Conservation (phyloP, 2,113 vertebrate genomes). For the Ptyas mucosa region DNA sequence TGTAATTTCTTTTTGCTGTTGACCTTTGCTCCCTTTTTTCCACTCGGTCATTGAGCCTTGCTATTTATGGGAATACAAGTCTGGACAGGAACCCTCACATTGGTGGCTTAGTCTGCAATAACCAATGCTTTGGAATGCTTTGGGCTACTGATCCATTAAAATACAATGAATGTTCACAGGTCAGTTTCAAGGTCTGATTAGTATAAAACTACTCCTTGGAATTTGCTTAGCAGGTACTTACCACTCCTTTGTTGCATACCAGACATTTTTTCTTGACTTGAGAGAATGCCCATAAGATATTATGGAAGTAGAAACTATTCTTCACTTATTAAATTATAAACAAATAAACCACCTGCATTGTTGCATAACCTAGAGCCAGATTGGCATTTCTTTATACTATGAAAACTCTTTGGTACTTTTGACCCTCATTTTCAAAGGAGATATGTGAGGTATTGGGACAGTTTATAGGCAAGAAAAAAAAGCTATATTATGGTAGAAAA, state of each 20-base stretch:
- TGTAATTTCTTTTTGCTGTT: conserved; percentile 31
- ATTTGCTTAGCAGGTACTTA: conserved; percentile 10
- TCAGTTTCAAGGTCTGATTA: conserved; percentile 34
- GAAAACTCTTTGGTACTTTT: background rate
- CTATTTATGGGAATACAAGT: conserved; percentile 41
- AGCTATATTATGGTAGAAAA: background rate
- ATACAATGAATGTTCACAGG: conserved; percentile 38
- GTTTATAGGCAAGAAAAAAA: background rate
- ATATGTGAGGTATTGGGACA: background rate
- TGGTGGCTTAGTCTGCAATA: conserved; percentile 15
- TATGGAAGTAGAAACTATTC: background rate
- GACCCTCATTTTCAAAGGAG: background rate
- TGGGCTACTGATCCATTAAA: conserved; percentile 45
- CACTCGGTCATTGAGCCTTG: conserved; percentile 48
- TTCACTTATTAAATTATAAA: conserved; percentile 22
- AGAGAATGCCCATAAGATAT: conserved; percentile 11
- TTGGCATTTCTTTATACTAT: background rate
- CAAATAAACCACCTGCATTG: background rate
- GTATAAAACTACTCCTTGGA: conserved; percentile 32
- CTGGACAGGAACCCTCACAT: conserved; percentile 48
- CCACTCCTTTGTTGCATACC: conserved; percentile 11
- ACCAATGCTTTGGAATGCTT: conserved; percentile 49
- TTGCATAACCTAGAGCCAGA: background rate
- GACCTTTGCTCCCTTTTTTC: conserved; percentile 36
- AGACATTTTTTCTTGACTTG: conserved; percentile 31